phyloP scores from a whole-genome alignment of 92 coral and sea anemone species.

The Muricea muricata region DNA sequence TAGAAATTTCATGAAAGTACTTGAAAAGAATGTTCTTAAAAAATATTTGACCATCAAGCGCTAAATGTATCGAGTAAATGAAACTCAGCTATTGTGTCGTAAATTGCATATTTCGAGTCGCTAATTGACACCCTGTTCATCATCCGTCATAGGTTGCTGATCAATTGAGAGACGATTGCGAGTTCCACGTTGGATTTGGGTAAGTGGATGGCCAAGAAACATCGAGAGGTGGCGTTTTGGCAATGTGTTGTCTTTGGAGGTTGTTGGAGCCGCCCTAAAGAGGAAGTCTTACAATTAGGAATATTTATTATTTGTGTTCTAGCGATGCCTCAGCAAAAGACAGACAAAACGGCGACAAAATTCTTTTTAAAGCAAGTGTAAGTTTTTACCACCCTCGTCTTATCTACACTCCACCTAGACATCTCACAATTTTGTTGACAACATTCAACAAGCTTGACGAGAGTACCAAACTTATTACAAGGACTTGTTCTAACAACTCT shows the following conservation, averaged over 20 bases:
- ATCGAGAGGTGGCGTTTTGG: no score
- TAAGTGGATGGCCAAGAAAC: conserved; percentile 52
- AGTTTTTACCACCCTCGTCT: no score
- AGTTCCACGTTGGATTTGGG: conserved; percentile 97
- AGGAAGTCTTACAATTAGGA: background rate
- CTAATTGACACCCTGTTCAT: no score
- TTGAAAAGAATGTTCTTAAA: no score
- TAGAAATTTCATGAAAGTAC: no score
- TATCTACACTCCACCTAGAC: no score
- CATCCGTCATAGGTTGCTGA: conserved; percentile 75
- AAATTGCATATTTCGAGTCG: background rate
- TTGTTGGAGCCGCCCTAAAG: background rate
- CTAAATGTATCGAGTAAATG: no score
- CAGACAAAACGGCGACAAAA: conserved; percentile 79
- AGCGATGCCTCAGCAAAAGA: conserved; percentile 94
- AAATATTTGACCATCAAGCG: no score
- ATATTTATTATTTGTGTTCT: background rate
- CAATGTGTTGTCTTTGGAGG: background rate
- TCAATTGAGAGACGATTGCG: conserved; percentile 91
- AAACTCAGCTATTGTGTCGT: background rate
- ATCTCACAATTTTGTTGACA: no score
- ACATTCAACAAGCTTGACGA: no score
- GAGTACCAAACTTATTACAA: no score
- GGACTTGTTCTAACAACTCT: no score
- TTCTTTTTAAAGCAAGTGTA: conserved; percentile 31